Evolutionary conservation across 2,797 vertebrate genomes (phyloP).

Genomic region (Apodemus agrarius): DNA sequence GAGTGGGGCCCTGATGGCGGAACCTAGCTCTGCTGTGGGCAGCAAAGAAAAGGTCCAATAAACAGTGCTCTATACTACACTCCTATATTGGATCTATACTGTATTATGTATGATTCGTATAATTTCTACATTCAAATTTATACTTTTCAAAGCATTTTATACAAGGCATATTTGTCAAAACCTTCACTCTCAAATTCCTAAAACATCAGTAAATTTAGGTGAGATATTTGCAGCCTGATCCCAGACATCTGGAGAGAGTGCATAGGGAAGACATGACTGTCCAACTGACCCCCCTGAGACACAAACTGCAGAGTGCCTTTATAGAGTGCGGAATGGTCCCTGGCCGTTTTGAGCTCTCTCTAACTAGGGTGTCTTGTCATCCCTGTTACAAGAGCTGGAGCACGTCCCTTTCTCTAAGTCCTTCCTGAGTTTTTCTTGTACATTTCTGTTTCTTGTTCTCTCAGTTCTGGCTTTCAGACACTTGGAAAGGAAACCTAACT

Average conservation of each 20-base stretch:
- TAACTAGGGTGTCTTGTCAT: neutral
- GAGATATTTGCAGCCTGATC: neutral
- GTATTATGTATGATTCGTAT: slow-evolving; percentile 4
- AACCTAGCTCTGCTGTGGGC: neutral
- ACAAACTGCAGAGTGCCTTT: neutral
- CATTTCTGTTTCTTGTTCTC: neutral
- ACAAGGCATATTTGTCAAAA: neutral
- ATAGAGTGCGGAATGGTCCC: neutral
- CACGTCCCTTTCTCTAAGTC: neutral
- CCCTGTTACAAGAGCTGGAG: neutral
- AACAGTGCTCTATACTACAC: neutral
- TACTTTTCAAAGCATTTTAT: slow-evolving; percentile 46
- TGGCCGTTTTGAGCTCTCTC: neutral
- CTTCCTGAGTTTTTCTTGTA: neutral
- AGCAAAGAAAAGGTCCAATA: neutral
- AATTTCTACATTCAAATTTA: neutral
- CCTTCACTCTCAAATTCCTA: neutral
- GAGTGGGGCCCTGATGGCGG: neutral
- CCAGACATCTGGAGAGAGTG: neutral
- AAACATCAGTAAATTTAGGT: neutral
- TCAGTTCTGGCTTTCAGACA: neutral
- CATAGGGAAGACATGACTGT: neutral
- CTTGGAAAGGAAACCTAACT: neutral
- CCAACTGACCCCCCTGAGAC: neutral
- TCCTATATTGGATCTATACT: neutral